phyloP scores from a whole-genome alignment of 2,797 vertebrate genomes.

The Channallabes apus region DNA sequence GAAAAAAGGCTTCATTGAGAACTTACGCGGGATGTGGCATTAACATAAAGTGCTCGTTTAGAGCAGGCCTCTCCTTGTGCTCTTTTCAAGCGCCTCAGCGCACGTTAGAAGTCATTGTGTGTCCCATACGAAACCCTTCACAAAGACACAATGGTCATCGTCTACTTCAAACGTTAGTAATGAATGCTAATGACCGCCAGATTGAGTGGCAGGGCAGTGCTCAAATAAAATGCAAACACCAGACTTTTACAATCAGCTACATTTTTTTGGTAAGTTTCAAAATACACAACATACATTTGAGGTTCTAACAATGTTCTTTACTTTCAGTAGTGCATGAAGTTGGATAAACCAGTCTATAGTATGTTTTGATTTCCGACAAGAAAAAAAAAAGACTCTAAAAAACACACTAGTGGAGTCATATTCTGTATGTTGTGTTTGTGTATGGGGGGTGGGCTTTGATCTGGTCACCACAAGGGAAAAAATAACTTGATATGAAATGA shows the following conservation, averaged over 20 bases:
- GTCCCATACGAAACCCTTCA: conserved; percentile 73
- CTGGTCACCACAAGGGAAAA: background rate
- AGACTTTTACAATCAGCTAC: conserved; percentile 70
- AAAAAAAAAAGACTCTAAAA: too few species aligned
- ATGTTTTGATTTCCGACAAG: background rate
- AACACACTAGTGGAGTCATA: background rate
- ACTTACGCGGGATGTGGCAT: conserved; percentile 58
- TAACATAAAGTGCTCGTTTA: conserved; percentile 72
- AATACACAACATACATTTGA: background rate
- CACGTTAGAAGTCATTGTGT: conserved; percentile 83
- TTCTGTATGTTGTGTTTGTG: background rate
- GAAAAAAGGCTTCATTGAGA: conserved; percentile 69
- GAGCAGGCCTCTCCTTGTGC: conserved; percentile 68
- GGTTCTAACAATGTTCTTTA: background rate
- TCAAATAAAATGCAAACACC: conserved; percentile 80
- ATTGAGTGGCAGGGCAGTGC: conserved; percentile 74
- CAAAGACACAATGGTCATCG: conserved; percentile 74
- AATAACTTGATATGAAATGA: background rate
- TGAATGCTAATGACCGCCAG: conserved; percentile 94
- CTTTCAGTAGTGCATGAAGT: background rate
- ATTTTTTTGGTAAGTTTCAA: background rate
- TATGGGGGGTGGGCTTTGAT: background rate
- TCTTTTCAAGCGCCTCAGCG: conserved; percentile 63
- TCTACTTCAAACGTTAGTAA: conserved; percentile 88
- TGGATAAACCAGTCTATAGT: background rate